A percentile compares a stretch with the other conserved stretches of the same genome.
These are phyloP conservation scores for Martes flavigula DNA, from an alignment of 2,797 vertebrate genomes.

Conservation along the genomic window DNA sequence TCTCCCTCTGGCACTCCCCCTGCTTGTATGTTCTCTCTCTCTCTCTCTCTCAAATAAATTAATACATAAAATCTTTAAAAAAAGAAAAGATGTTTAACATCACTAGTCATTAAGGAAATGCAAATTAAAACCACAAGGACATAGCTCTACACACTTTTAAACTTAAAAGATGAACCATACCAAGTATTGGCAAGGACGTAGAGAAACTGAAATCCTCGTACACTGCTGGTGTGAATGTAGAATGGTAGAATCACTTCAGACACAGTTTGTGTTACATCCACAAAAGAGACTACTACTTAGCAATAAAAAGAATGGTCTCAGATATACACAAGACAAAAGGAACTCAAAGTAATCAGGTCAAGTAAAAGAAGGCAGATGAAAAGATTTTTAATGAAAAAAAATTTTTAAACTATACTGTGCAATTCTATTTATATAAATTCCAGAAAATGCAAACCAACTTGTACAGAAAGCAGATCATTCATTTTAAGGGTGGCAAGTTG, in stretches of 20 bases:
- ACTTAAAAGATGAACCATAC: neutral
- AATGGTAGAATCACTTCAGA: neutral
- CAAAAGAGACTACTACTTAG: neutral
- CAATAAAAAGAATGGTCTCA: neutral
- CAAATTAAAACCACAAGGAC: neutral
- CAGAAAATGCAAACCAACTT: neutral
- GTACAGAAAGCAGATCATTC: neutral
- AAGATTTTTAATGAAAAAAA: too few relatives aligned
- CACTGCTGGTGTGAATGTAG: neutral
- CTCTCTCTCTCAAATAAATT: too few relatives aligned
- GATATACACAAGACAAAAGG: neutral
- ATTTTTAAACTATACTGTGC: neutral
- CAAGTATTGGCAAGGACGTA: neutral
- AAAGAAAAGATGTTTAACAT: neutral
- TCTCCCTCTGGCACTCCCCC: too few relatives aligned
- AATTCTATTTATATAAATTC: neutral
- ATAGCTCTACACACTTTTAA: neutral
- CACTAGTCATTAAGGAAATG: neutral
- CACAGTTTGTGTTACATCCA: neutral
- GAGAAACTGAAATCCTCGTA: neutral
- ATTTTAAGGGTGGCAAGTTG: neutral
- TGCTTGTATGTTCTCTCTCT: too few relatives aligned
- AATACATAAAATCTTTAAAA: too few relatives aligned
- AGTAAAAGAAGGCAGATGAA: neutral
- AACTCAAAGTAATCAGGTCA: neutral